Base-by-base conservation (phyloP, 2,888 invertebrate species). In the Heteromyza rotundicornis region DNA sequence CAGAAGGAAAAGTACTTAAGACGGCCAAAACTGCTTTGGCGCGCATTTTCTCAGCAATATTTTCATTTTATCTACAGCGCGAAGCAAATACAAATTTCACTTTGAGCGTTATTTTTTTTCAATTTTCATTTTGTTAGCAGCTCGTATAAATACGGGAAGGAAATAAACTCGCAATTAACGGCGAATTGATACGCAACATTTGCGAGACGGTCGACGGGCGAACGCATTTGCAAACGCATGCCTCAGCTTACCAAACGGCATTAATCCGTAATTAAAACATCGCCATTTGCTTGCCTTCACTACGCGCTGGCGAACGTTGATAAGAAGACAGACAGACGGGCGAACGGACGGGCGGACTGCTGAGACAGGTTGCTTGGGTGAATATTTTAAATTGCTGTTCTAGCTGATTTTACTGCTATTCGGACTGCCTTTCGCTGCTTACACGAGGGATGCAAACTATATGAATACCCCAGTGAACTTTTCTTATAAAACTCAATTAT, bases 191-290 rank as follows among this genome's bases (percentile, higher is more conserved):
- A 74, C 75, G 71, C 72, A 73, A 2, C 50, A 16, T 50, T 23
- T 50, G 12, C 20, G 14, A 8, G 47, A 14, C 12, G 14, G 23
- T 22, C 12, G 50, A 17, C 12, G 23, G 17, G 50, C 23, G 74
- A 75, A 73, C 73, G 47, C 47, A 60, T 32, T 56, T 54, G n/a
- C 40, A 16, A 20, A 23, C 63, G 58, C 69, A n/a, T n/a, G n/a
- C n/a, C n/a, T n/a, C n/a, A n/a, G n/a, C n/a, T n/a, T n/a, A n/a
- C n/a, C 71, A 71, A 73, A 69, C 71, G 71, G 66, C 70, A 75
- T 74, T 75, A 75, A 75, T 74, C 68, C 75, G 74, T 75, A 74
- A 74, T 74, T 74, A 74, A 74, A 74, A 73, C 75, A 74, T 17
- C 36, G 35, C 36, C 14, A 12, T n/a, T 40, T n/a, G 14, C 14